These are phyloP conservation scores for Thysanoteuthis rhombus DNA, from an alignment of 2,888 invertebrate species.

Conservation along the genomic window DNA sequence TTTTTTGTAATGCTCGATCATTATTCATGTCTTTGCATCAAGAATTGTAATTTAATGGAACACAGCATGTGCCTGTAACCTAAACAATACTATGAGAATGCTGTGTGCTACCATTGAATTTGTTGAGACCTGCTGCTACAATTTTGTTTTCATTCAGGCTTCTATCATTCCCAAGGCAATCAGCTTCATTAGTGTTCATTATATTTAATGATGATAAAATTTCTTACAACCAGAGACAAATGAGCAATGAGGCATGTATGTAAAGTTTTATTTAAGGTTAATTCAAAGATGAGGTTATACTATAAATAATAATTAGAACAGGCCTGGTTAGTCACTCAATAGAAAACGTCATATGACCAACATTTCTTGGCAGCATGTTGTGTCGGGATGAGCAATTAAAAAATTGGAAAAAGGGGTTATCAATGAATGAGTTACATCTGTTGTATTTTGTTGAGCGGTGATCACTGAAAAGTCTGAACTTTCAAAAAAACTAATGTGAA, in stretches of 20 bases:
- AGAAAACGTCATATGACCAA: too few relatives aligned
- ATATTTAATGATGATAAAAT: neutral
- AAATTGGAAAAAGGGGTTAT: too few relatives aligned
- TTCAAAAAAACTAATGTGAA: too few relatives aligned
- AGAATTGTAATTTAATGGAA: neutral
- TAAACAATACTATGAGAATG: neutral
- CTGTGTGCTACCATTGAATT: neutral
- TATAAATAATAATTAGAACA: neutral
- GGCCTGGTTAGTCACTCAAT: too few relatives aligned
- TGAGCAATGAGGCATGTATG: neutral
- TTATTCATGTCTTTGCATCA: neutral
- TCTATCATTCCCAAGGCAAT: neutral
- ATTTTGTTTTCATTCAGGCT: neutral
- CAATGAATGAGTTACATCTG: too few relatives aligned
- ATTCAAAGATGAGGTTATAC: neutral
- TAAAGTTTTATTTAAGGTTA: neutral
- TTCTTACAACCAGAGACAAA: neutral
- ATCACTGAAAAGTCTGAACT: too few relatives aligned
- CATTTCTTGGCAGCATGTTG: too few relatives aligned
- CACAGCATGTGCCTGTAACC: neutral
- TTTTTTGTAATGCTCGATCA: neutral
- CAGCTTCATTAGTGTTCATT: neutral
- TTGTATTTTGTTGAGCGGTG: too few relatives aligned
- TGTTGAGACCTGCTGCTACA: neutral
- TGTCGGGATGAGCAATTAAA: too few relatives aligned